Evolutionary conservation across 2,888 invertebrate genomes (phyloP).

Genomic region (Alcis repandata): DNA sequence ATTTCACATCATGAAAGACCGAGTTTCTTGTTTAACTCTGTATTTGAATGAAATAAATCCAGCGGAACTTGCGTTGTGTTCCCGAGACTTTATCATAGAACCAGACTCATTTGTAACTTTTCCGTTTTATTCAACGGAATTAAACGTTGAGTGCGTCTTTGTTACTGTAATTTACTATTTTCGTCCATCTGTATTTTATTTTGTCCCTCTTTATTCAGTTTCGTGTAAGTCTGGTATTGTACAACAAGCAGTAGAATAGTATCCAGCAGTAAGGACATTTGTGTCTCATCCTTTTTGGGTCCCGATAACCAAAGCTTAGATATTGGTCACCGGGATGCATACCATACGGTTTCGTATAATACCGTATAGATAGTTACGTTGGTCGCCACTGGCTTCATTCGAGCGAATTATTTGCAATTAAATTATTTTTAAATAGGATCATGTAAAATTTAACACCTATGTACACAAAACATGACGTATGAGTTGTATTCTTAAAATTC

Average conservation of each 20-base stretch:
- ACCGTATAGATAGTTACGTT: no score
- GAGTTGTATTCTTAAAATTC: no score
- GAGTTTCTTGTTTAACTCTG: background rate
- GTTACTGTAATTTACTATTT: conserved; percentile 44
- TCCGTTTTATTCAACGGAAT: conserved; percentile 32
- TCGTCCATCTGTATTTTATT: conserved; percentile 40
- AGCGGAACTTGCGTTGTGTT: conserved; percentile 26
- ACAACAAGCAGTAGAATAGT: conserved; percentile 15
- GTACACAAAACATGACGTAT: no score
- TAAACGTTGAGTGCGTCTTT: conserved; percentile 39
- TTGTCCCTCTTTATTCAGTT: conserved; percentile 30
- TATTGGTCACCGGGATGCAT: no score
- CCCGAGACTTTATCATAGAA: conserved; percentile 33
- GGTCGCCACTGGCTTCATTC: no score
- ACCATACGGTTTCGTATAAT: no score
- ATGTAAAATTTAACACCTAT: no score
- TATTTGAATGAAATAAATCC: conserved; percentile 21
- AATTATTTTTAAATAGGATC: no score
- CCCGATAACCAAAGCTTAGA: no score
- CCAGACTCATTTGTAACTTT: conserved; percentile 34
- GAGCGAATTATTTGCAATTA: no score
- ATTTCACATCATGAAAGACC: background rate
- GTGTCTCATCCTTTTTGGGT: no score
- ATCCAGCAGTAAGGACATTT: conserved; percentile 18
- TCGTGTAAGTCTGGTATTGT: conserved; percentile 22